Base-by-base conservation (phyloP, 2,888 invertebrate species). In the Eupithecia tripunctaria region DNA sequence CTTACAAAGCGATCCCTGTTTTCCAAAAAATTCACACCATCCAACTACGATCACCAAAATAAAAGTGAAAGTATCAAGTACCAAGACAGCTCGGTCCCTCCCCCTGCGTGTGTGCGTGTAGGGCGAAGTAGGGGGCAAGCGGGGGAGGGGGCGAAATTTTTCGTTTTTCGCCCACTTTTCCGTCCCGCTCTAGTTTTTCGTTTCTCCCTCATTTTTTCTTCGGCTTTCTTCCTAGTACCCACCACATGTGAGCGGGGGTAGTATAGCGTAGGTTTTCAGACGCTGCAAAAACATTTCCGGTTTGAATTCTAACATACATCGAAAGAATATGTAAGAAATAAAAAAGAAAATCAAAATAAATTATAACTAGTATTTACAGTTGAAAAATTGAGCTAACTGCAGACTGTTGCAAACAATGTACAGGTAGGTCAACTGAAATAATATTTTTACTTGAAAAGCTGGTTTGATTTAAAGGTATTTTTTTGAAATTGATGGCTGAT, bases 141-240 rank as follows among this genome's bases (percentile, higher is more conserved):
- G 83, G 85, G 86, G 86, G 80, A 79, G 86, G 84, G 86, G 91
- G 90, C 88, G 91, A 93, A 94, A 94, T 93, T 94, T 94, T 94
- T 94, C 94, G 94, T 94, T 94, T 94, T 94, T 94, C 94, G 90
- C 94, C 94, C 92, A 93, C 93, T 93, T 94, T 93, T 93, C 93
- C 92, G 92, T 94, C 94, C 93, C 90, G 91, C 91, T 94, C 94
- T 94, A 93, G 94, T 94, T 94, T 94, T 94, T 93, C 93, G 87
- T 92, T 74, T 80, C 94, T 94, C 94, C 93, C 94, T 94, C 94
- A 91, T 94, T 94, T 94, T 94, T 94, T 94, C 93, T 93, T 94
- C 77, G 91, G 90, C 92, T 91, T 88, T 92, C 91, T 94, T 94
- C 94, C 94, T 94, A 92, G 93, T 93, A 90, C 93, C 93, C 93